phyloP scores from a whole-genome alignment of 1,140 invertebrate species.

The Nixonia krombeini region DNA sequence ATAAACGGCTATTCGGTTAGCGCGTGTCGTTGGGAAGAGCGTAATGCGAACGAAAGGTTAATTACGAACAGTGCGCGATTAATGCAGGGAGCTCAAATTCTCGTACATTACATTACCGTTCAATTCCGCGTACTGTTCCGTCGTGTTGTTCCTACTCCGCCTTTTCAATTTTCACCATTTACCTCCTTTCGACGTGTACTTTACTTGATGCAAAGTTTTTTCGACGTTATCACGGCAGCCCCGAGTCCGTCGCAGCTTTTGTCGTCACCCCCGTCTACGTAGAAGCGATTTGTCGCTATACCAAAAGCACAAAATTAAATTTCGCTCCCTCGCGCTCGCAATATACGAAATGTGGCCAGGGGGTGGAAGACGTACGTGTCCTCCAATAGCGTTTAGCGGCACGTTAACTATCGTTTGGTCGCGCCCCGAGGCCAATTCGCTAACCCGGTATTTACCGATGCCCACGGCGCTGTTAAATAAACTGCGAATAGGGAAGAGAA shows the following conservation, averaged over 20 bases:
- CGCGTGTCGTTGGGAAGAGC: too few species aligned
- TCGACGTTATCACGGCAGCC: slow-evolving; percentile 40
- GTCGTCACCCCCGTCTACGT: slow-evolving; percentile 39
- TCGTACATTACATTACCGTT: neutral
- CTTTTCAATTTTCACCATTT: slow-evolving; percentile 44
- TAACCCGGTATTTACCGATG: slow-evolving; percentile 72
- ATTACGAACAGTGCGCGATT: too few species aligned
- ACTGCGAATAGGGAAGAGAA: slow-evolving; percentile 59
- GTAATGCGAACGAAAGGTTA: too few species aligned
- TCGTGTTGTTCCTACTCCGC: slow-evolving; percentile 22
- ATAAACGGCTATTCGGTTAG: too few species aligned
- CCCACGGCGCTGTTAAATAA: slow-evolving; percentile 71
- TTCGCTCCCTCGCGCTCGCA: slow-evolving; percentile 66
- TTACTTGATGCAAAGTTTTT: slow-evolving; percentile 45
- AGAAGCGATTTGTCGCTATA: slow-evolving; percentile 62
- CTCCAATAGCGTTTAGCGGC: slow-evolving; percentile 71
- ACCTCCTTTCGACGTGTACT: too few species aligned
- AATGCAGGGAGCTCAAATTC: too few species aligned
- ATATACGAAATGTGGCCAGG: slow-evolving; percentile 60
- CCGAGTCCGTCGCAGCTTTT: slow-evolving; percentile 45
- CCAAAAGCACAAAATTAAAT: slow-evolving; percentile 73
- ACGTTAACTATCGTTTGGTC: slow-evolving; percentile 72
- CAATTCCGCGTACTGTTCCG: neutral
- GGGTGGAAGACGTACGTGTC: slow-evolving; percentile 48
- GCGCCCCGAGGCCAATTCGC: slow-evolving; percentile 70